Conservation (phyloP, 2,888 invertebrate genomes). For the Chloroclysta siterata region DNA sequence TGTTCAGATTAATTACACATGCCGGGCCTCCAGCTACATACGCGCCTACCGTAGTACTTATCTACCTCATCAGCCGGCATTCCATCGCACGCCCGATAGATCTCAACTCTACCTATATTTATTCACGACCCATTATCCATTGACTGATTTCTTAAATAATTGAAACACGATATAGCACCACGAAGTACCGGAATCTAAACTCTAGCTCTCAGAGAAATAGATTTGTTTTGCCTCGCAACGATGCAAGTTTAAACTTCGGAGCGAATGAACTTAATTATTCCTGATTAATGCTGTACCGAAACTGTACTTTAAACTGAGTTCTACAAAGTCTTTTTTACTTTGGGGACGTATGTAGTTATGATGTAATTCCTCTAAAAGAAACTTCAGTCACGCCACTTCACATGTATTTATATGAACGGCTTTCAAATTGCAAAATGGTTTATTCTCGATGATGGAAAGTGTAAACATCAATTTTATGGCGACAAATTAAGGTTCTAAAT, state of each 20-base stretch:
- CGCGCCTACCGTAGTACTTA: slow-evolving; percentile 61
- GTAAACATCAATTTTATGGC: slow-evolving; percentile 52
- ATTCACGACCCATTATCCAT: slow-evolving; percentile 63
- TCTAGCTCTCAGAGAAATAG: slow-evolving; percentile 51
- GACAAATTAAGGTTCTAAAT: slow-evolving; percentile 50
- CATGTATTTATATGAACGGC: slow-evolving; percentile 63
- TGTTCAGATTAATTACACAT: slow-evolving; percentile 76
- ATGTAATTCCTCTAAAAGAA: slow-evolving; percentile 61
- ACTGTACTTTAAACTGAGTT: slow-evolving; percentile 59
- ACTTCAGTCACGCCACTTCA: slow-evolving; percentile 76
- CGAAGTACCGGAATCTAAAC: slow-evolving; percentile 63
- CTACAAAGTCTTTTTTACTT: slow-evolving; percentile 62
- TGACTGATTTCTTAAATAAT: slow-evolving; percentile 65
- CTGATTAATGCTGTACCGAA: slow-evolving; percentile 61
- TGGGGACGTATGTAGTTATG: slow-evolving; percentile 53
- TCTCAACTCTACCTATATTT: slow-evolving; percentile 60
- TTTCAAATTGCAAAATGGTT: slow-evolving; percentile 56
- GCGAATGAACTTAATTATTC: slow-evolving; percentile 63
- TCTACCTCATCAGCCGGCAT: slow-evolving; percentile 70
- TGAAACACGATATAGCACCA: slow-evolving; percentile 68
- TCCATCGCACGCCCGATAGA: slow-evolving; percentile 58
- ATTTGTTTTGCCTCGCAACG: slow-evolving; percentile 58
- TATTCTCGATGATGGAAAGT: slow-evolving; percentile 40
- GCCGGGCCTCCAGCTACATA: slow-evolving; percentile 55
- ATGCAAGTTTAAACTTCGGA: slow-evolving; percentile 55